phyloP scores from a whole-genome alignment of 1,140 invertebrate genomes.

The Brachionus paranguensis region DNA sequence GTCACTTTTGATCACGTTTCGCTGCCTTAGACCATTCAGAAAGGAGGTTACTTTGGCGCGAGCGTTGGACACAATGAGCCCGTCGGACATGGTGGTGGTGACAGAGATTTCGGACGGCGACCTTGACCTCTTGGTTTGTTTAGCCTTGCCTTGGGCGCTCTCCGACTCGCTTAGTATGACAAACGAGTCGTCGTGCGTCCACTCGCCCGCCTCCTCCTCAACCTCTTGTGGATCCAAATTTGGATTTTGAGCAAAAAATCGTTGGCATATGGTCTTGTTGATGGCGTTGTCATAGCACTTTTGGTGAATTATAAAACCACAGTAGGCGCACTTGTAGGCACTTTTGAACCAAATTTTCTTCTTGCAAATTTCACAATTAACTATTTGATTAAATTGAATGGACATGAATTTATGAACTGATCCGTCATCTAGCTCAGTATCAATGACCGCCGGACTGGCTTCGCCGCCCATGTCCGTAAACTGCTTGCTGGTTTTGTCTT shows the following conservation, averaged over 20 bases:
- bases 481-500: not conserved
- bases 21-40: not conserved
- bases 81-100: not conserved
- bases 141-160: not conserved
- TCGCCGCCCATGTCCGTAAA: too few species aligned
- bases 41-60: constrained; percentile 1
- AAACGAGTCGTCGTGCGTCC: not conserved
- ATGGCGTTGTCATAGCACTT: constrained; percentile 35
- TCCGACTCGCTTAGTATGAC: not conserved
- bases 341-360: constrained; percentile 40
- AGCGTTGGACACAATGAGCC: not conserved
- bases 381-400: constrained; percentile 14
- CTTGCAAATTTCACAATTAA: constrained; percentile 8
- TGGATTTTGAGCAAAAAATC: constrained; percentile 34
- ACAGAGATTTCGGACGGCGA: not conserved
- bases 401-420: constrained; percentile 15
- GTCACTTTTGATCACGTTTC: not conserved
- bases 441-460: too few species aligned
- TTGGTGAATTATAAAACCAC: constrained; percentile 26
- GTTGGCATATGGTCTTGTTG: constrained; percentile 8
- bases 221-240: not conserved
- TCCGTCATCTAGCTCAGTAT: not conserved
- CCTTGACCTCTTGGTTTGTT: not conserved
- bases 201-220: not conserved
- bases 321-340: constrained; percentile 30